Evolutionary conservation across 2,797 vertebrate species (phyloP), one percentile per base, ranked within the genome.

Genomic region (Xenops minutus): DNA sequence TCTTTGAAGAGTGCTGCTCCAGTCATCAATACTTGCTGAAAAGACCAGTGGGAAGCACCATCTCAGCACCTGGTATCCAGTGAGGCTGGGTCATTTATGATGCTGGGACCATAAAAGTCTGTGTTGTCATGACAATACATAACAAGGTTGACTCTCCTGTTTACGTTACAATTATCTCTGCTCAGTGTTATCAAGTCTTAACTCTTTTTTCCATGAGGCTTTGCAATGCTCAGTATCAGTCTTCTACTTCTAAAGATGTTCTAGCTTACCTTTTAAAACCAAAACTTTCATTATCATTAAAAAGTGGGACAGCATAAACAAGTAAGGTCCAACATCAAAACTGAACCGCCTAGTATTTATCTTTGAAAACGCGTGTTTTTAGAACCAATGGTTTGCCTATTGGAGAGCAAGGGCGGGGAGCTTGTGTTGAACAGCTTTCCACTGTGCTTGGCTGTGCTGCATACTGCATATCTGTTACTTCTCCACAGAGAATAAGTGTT

Each of bases 371-470:
- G 56, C 32, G 10, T 17, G 3, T 2, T 37, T 88, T 81, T 89
- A 75, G 91, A 92, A 23, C 18, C 0, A 1, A 4, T 62, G 29
- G 10, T 13, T 61, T 66, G 30, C 14, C 51, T 63, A 10, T 17
- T 66, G 44, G 17, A 11, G 4, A 36, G 22, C 0, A 0, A 2
- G 3, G 15, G 20, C 7, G 26, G 26, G 10, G 21, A 0, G 14
- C 18, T 86, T 66, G 52, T 14, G 16, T 14, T 62, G 32, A 67
- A 14, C 3, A 24, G 17, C 48, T 88, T 83, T 78, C 30, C 16
- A 30, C 27, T 29, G 9, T n/a, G 13, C 41, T 58, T 54, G 56
- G 14, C 44, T 71, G 20, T 44, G 52, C 59, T 59, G 44, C 34
- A 36, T 20, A 24, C 32, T 44, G 14, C 4, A 4, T 22, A 19